Percentiles rank a stretch among this genome's conserved stretches.
Conservation (phyloP, 2,888 invertebrate species). For the Andrena trimmerana region DNA sequence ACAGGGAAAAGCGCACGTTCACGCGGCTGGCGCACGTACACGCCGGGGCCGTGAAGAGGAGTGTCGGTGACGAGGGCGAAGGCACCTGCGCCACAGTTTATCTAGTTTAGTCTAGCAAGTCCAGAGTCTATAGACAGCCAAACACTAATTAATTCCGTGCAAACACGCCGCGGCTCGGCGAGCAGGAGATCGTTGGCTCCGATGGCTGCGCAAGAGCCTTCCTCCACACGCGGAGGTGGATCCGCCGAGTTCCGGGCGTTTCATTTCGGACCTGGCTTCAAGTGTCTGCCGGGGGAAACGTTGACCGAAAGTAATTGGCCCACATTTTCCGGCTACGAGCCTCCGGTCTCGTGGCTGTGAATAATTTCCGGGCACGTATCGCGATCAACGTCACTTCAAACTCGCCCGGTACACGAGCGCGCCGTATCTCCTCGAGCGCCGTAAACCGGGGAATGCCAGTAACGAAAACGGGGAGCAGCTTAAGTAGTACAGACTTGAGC, state of each 20-base stretch:
- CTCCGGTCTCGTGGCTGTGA: conserved; percentile 27
- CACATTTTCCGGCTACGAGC: conserved; percentile 45
- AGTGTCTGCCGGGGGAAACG: conserved; percentile 51
- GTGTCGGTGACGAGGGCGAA: conserved; percentile 43
- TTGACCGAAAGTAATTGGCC: conserved; percentile 62
- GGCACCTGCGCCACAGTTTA: conserved; percentile 63
- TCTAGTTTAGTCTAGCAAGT: conserved; percentile 77
- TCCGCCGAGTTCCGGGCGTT: conserved; percentile 40
- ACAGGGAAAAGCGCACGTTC: conserved; percentile 11
- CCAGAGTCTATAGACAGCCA: conserved; percentile 77
- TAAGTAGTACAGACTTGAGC: background rate
- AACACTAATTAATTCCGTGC: conserved; percentile 82
- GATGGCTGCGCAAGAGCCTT: conserved; percentile 62
- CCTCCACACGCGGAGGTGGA: conserved; percentile 35
- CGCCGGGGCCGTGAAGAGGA: conserved; percentile 9
- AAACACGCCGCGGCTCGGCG: conserved; percentile 73
- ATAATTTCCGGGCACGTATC: conserved; percentile 48
- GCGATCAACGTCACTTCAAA: conserved; percentile 36
- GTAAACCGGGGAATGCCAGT: background rate
- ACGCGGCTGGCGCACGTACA: conserved; percentile 6
- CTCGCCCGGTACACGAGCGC: conserved; percentile 9
- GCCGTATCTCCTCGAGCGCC: background rate
- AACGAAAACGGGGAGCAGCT: background rate
- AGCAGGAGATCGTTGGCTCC: conserved; percentile 61
- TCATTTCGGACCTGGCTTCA: conserved; percentile 49